A percentile compares a stretch with the other conserved stretches of the same genome.
Evolutionary conservation across 2,888 invertebrate species (phyloP).

Genomic region (Cataglyphis cursor): DNA sequence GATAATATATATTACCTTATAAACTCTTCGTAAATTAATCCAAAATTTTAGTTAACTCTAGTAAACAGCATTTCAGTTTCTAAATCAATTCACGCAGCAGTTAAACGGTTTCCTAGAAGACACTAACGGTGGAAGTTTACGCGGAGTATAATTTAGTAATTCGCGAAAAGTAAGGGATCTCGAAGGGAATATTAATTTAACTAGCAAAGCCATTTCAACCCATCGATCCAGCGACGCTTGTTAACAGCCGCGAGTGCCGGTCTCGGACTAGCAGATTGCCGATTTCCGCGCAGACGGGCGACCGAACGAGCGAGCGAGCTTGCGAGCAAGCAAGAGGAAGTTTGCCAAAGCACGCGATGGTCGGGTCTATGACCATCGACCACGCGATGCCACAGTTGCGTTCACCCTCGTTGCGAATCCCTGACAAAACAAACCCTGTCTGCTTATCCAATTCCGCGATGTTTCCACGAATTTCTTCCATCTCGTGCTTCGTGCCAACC

Average conservation of each 20-base stretch:
- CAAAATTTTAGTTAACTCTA: not conserved
- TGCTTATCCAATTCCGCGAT: constrained; percentile 81
- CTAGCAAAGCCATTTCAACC: constrained; percentile 12
- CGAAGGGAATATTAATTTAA: constrained; percentile 48
- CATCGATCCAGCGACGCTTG: constrained; percentile 49
- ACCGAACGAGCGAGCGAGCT: constrained; percentile 3
- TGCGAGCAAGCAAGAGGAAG: constrained; percentile 56
- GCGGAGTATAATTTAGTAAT: constrained; percentile 21
- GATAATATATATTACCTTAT: not conserved
- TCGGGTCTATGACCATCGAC: constrained; percentile 63
- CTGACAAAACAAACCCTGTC: constrained; percentile 78
- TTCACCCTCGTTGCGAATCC: constrained; percentile 72
- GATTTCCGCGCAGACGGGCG: constrained; percentile 61
- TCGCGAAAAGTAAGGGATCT: constrained; percentile 43
- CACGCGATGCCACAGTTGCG: constrained; percentile 71
- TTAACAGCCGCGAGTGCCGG: constrained; percentile 63
- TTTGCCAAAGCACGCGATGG: constrained; percentile 71
- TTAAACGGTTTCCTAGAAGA: not conserved
- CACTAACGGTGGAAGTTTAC: not conserved
- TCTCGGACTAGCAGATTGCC: constrained; percentile 61
- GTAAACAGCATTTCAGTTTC: not conserved
- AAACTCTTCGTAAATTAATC: not conserved
- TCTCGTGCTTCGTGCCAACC: constrained; percentile 70
- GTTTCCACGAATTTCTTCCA: constrained; percentile 82
- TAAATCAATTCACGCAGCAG: not conserved